Evolutionary conservation across 30 jellyfish, hydroid and myxozoan genomes (phyloP).

Genomic region (Catostylus mosaicus): DNA sequence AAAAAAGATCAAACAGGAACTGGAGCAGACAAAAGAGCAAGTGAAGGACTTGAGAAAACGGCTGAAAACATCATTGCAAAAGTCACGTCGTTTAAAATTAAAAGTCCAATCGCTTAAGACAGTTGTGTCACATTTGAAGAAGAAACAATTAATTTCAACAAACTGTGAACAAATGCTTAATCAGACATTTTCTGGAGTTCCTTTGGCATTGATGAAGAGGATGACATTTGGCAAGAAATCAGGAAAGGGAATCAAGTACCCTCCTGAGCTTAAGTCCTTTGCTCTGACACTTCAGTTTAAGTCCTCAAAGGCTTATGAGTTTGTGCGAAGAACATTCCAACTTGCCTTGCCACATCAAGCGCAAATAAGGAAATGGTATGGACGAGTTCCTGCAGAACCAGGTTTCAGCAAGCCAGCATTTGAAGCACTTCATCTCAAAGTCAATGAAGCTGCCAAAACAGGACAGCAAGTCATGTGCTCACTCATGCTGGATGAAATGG

Average conservation of each 20-base stretch:
- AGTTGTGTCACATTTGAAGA: conserved; percentile 24
- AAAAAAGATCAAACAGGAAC: conserved; percentile 32
- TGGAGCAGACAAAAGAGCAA: conserved; percentile 21
- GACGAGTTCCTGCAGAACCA: conserved; percentile 56
- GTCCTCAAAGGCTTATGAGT: conserved; percentile 50
- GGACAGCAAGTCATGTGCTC: conserved; percentile 29
- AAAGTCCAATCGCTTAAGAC: conserved; percentile 44
- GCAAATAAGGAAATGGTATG: conserved; percentile 54
- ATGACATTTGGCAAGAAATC: too few species aligned
- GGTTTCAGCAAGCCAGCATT: conserved; percentile 56
- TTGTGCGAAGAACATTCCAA: conserved; percentile 32
- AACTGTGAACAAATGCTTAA: conserved; percentile 76
- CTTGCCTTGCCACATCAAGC: conserved; percentile 45
- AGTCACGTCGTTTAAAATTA: conserved; percentile 28
- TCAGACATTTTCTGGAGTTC: too few species aligned
- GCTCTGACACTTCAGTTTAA: conserved; percentile 43
- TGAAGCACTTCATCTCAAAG: conserved; percentile 13
- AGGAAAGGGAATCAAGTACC: conserved; percentile 40
- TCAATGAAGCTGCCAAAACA: conserved; percentile 3
- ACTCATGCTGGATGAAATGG: conserved; percentile 59
- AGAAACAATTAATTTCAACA: conserved; percentile 50
- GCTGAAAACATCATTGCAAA: conserved; percentile 37
- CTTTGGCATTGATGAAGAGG: too few species aligned
- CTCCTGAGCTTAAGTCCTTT: conserved; percentile 27
- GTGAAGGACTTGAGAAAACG: conserved; percentile 7